Evolutionary conservation across 2,888 invertebrate genomes (phyloP), one percentile per base, ranked within the genome.

Genomic region (Hypselothyrea guttata): DNA sequence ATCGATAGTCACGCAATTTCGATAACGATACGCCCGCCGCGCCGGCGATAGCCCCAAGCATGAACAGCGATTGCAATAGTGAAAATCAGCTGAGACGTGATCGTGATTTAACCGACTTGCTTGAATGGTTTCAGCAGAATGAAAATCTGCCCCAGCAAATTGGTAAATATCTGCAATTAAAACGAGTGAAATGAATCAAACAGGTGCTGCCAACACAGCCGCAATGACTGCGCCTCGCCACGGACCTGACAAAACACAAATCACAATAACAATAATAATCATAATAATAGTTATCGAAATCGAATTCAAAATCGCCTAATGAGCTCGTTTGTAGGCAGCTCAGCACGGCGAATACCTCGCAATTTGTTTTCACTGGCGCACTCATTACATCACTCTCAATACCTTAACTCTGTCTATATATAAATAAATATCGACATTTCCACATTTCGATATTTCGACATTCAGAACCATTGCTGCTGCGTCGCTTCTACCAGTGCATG

Each of bases 401-500:
- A 15, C 51, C 44, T 18, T 34, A 40, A 45, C 31, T 16, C 15
- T 13, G 35, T 27, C 33, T 47, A 27, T 30, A 34, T 28, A 9
- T 27, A n/a, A n/a, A n/a, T n/a, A n/a, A n/a, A 30, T 31, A 30
- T 15, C 33, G 13, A 15, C n/a, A 53, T 40, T 38, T 12, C 16
- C 41, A 38, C 12, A 12, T 56, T n/a, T 40, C 41, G n/a, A 13
- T 18, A 7, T 33, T 7, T 38, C n/a, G 15, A 16, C 28, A 56
- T 57, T 1, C 59, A 89, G 89, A 89, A 52, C 86, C 85, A 8
- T 53, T 88, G 40, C 60, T 89, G 44, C 59, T 89, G 54, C 75
- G 78, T 12, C 86, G 89, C 35, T 89, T 87, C 55, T 81, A 86
- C 54, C 75, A 84, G 35, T 82, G 82, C 55, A 79, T 88, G 75